Conservation (phyloP, 2,888 invertebrate genomes). For the Nephrotoma appendiculata region DNA sequence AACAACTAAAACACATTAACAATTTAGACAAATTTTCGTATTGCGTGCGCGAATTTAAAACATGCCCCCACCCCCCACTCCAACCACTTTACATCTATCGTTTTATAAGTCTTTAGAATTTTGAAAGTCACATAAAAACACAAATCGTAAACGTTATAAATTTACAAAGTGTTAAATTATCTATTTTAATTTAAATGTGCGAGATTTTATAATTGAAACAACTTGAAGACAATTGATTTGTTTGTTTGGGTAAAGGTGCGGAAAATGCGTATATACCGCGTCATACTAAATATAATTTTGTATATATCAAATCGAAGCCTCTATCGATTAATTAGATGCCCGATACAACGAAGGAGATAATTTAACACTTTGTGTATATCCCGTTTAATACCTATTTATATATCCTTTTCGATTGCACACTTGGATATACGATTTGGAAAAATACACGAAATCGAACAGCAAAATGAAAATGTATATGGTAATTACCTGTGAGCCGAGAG, state of each 20-base stretch:
- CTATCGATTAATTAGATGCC: not conserved
- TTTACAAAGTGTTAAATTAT: not conserved
- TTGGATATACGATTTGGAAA: not conserved
- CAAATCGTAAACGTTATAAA: not conserved
- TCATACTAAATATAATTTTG: not conserved
- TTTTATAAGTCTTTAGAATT: not conserved
- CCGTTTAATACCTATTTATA: not conserved
- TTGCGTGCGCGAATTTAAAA: not conserved
- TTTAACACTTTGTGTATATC: not conserved
- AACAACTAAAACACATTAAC: not conserved
- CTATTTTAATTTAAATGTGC: not conserved
- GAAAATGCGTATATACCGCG: not conserved
- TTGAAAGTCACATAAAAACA: not conserved
- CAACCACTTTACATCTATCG: not conserved
- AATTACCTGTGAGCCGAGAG: not conserved
- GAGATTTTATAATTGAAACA: not conserved
- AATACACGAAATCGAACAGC: not conserved
- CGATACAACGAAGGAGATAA: not conserved
- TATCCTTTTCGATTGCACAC: not conserved
- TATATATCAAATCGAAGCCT: not conserved
- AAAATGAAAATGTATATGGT: not conserved
- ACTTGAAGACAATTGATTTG: not conserved
- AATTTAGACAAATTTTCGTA: not conserved
- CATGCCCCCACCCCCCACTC: not conserved
- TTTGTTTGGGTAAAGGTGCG: not conserved